Percentiles rank a stretch among this genome's conserved stretches.
These are phyloP conservation scores for Sinocyclocheilus grahami DNA, from an alignment of 2,113 vertebrate genomes.

Conservation along the genomic window DNA sequence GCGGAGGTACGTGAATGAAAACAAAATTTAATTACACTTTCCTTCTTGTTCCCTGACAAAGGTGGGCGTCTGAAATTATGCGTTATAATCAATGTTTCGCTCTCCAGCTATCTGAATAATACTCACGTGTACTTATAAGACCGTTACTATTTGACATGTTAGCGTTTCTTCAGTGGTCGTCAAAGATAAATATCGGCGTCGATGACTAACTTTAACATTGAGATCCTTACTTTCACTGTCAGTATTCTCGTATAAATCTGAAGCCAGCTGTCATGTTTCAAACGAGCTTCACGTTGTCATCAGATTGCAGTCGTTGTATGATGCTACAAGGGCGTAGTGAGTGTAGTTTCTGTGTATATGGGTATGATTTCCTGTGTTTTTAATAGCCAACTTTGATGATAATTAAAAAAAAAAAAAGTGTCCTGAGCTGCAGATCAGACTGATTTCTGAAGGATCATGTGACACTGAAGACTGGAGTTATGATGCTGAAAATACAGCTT, in stretches of 20 bases:
- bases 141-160: not conserved
- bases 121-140: not conserved
- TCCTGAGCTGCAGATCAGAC: not conserved
- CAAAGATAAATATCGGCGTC: conserved; percentile 1
- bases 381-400: not conserved
- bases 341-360: not conserved
- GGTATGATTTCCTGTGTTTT: not conserved
- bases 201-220: not conserved
- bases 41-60: not conserved
- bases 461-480: not conserved
- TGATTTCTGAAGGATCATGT: not conserved
- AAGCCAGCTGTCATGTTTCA: not conserved
- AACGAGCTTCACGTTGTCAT: not conserved
- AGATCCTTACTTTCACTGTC: not conserved
- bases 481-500: not conserved
- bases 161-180: not conserved
- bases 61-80: not conserved
- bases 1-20: conserved; percentile 49
- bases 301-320: too few relatives aligned
- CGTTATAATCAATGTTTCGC: not conserved
- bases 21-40: not conserved
- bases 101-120: not conserved
- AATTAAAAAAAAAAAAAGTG: not conserved
- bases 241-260: not conserved
- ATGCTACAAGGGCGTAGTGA: too few relatives aligned